phyloP scores from a whole-genome alignment of 2,888 invertebrate species.

The Platypus cylindrus region DNA sequence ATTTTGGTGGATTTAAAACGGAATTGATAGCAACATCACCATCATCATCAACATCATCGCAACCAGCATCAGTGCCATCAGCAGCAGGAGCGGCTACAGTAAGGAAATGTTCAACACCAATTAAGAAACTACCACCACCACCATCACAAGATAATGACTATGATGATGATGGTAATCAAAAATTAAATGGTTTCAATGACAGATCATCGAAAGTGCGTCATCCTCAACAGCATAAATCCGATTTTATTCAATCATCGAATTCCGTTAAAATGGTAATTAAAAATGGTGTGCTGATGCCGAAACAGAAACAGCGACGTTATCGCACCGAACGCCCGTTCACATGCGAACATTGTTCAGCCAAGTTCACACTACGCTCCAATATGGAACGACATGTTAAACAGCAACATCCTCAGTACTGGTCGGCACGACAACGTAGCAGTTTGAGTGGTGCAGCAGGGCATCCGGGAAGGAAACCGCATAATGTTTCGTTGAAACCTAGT shows the following conservation, averaged over 20 bases:
- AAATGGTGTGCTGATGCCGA: conserved; percentile 81
- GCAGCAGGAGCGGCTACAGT: conserved; percentile 21
- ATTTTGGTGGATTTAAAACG: no score
- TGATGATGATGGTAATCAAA: conserved; percentile 27
- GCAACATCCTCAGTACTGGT: conserved; percentile 85
- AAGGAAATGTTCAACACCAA: conserved; percentile 16
- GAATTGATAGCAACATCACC: no score
- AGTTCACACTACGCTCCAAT: conserved; percentile 84
- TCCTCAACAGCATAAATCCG: conserved; percentile 38
- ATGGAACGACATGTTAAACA: conserved; percentile 93
- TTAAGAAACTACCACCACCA: conserved; percentile 15
- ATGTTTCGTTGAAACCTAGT: conserved; percentile 22
- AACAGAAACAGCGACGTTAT: conserved; percentile 81
- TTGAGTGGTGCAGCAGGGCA: conserved; percentile 33
- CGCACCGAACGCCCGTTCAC: conserved; percentile 83
- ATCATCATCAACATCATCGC: no score
- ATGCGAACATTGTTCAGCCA: conserved; percentile 80
- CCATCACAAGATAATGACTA: conserved; percentile 10
- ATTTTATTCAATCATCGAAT: conserved; percentile 42
- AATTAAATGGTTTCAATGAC: conserved; percentile 28
- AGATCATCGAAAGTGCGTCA: conserved; percentile 28
- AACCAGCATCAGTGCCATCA: conserved; percentile 12
- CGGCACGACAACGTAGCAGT: conserved; percentile 56
- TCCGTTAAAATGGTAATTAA: conserved; percentile 82
- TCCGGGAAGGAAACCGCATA: conserved; percentile 38